Base-by-base conservation (phyloP, 1,140 invertebrate species). In the Atta cephalotes region DNA sequence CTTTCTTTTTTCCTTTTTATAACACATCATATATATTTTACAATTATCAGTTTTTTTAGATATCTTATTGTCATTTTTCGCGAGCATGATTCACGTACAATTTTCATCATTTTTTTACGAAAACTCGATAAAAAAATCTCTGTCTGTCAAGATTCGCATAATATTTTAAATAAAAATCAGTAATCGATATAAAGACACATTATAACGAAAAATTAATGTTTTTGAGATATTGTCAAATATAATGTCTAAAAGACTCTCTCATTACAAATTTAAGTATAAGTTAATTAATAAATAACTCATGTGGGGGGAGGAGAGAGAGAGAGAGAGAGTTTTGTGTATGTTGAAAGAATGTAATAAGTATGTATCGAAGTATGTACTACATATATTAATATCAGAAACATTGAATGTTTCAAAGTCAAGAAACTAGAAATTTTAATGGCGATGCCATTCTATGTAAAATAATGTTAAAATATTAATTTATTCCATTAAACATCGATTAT, bases 401-500 rank as follows among this genome's bases (percentile, higher is more conserved):
- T 70, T 1, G 4, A 81, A 10, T 51, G 28, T 71, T 28, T 56
- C 62, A 39, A 3, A 60, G 66, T 71, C 51, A 60, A 71, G 14
- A 3, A 56, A 56, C 3, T 66, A 51, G 3, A 70, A 56, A 70
- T 9, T 56, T 56, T 7, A 56, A 70, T 58, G 79, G 79, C 63
- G 49, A 63, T 81, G 65, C 53, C 79, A 81, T 71, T 81, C 63
- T 56, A n/a, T 39, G 31, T 60, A 25, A 71, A 71, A 71, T 70
- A 58, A 81, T 71, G 53, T 28, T 3, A 45, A 81, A 70, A 81
- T 60, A 81, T 49, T 58, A 45, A 81, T 71, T 81, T 81, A 81
- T 60, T 81, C 28, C 28, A 66, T 79, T 79, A 65, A 77, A 63
- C n/a, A 21, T 21, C n/a, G 39, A 45, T 1, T 28, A 70, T 0